Evolutionary conservation across 92 coral and sea anemone genomes (phyloP).

Genomic region (Epizoanthus ramosus): DNA sequence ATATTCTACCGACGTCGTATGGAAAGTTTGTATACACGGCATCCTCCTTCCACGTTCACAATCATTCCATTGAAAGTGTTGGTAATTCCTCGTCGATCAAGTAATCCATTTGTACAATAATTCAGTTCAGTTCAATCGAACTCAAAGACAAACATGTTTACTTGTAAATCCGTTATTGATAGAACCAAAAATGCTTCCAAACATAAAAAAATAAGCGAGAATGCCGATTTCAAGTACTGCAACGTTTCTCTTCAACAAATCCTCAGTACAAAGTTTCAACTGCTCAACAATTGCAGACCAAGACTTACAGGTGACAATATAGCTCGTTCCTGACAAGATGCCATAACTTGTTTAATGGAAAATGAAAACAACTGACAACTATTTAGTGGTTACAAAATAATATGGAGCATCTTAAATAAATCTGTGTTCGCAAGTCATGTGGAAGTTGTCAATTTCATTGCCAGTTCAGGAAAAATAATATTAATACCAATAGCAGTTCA

Average conservation of each 20-base stretch:
- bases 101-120: conserved; percentile 1
- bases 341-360: too few species aligned
- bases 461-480: too few species aligned
- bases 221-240: not conserved
- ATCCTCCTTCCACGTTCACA: not conserved
- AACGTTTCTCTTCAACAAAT: conserved; percentile 11
- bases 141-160: conserved; percentile 7
- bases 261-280: conserved; percentile 19
- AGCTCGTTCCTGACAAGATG: too few species aligned
- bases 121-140: conserved; percentile 1
- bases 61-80: not conserved
- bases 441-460: too few species aligned
- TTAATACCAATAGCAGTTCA: too few species aligned
- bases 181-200: not conserved
- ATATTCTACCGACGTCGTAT: not conserved
- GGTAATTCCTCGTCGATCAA: conserved; percentile 3
- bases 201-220: not conserved
- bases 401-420: too few species aligned
- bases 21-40: not conserved
- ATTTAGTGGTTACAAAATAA: too few species aligned
- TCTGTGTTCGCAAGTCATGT: too few species aligned
- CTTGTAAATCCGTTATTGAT: not conserved
- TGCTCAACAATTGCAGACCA: not conserved
- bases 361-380: too few species aligned
- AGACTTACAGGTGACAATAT: too few species aligned